A percentile compares a stretch with the other conserved stretches of the same genome.
Evolutionary conservation across 2,797 vertebrate genomes (phyloP).

Genomic region (Sternarchorhynchus goeldii): DNA sequence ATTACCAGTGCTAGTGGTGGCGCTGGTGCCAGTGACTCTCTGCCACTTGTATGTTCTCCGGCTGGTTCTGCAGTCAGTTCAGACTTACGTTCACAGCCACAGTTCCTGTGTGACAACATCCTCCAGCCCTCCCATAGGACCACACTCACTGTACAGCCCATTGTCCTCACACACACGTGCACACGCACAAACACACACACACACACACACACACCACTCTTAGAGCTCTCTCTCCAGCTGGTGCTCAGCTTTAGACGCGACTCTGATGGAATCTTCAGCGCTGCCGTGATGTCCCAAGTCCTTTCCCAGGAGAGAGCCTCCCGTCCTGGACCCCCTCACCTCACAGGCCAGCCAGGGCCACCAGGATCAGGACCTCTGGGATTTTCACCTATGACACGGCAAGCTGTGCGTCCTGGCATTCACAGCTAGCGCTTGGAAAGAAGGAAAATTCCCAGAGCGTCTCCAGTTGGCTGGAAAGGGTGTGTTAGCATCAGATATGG

Average conservation of each 20-base stretch:
- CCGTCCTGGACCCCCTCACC: constrained; percentile 15
- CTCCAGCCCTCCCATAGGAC: constrained; percentile 89
- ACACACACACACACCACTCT: constrained; percentile 16
- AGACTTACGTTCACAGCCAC: constrained; percentile 87
- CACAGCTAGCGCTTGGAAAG: constrained; percentile 5
- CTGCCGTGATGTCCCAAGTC: neutral
- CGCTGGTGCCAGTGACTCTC: constrained; percentile 82
- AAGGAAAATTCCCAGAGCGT: neutral
- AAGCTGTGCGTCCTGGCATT: neutral
- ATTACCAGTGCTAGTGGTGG: constrained; percentile 79
- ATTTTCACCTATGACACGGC: neutral
- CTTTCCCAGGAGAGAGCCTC: neutral
- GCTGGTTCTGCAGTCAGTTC: constrained; percentile 79
- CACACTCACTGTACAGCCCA: constrained; percentile 94
- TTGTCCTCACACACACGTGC: constrained; percentile 68
- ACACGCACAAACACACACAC: constrained; percentile 41
- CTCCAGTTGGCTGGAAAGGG: constrained; percentile 23
- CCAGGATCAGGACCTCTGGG: neutral
- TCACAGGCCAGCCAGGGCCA: constrained; percentile 12
- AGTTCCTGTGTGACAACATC: constrained; percentile 89
- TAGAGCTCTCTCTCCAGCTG: neutral
- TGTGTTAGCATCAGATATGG: neutral
- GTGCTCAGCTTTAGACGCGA: neutral
- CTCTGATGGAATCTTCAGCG: no score
- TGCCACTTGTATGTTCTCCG: constrained; percentile 79